These are phyloP conservation scores for Melanargia galathea DNA, from an alignment of 2,888 invertebrate genomes.

Conservation along the genomic window DNA sequence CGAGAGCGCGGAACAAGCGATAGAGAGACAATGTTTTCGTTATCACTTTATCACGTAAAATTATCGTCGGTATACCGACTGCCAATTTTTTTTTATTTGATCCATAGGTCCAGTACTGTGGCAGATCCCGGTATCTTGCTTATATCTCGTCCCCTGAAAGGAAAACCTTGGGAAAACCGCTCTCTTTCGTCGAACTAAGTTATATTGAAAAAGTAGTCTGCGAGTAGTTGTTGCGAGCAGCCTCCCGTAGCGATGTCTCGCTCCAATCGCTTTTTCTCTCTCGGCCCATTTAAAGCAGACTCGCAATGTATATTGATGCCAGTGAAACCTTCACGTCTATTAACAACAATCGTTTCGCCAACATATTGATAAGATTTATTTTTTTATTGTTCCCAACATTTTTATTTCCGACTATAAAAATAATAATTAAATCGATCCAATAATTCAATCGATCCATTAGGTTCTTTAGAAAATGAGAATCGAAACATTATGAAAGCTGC, in stretches of 20 bases:
- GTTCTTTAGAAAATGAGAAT: constrained; percentile 6
- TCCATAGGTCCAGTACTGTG: neutral
- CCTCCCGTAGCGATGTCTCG: constrained; percentile 57
- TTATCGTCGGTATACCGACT: no score
- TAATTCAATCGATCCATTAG: neutral
- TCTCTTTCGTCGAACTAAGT: constrained; percentile 12
- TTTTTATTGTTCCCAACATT: constrained; percentile 36
- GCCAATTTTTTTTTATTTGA: neutral
- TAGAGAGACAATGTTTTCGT: no score
- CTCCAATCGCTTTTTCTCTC: constrained; percentile 54
- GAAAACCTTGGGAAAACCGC: no score
- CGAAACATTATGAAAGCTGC: neutral
- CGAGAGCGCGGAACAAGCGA: no score
- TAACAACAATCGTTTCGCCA: constrained; percentile 48
- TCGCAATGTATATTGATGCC: constrained; percentile 67
- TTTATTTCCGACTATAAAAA: constrained; percentile 20
- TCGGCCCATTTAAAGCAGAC: constrained; percentile 58
- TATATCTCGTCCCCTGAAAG: neutral
- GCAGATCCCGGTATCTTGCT: neutral
- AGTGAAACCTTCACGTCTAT: constrained; percentile 51
- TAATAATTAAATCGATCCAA: no score
- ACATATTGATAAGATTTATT: constrained; percentile 40
- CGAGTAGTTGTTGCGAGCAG: constrained; percentile 44
- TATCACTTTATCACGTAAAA: no score
- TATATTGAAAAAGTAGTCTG: constrained; percentile 53